A percentile compares a stretch with the other conserved stretches of the same genome.
Conservation (phyloP, 1,140 invertebrate genomes). For the Drepana arcuata region DNA sequence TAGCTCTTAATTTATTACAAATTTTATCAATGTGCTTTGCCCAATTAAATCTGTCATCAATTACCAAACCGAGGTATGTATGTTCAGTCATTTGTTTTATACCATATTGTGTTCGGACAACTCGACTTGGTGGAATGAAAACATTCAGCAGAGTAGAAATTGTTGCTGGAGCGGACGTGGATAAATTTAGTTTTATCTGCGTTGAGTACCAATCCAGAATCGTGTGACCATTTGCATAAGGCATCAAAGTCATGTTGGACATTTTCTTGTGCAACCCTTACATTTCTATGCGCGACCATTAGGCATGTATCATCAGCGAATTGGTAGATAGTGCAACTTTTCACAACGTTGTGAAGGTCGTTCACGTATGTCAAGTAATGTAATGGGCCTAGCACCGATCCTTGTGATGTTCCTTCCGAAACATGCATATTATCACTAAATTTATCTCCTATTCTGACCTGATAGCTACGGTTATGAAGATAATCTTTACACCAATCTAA, state of each 20-base stretch:
- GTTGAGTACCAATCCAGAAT: constrained; percentile 14
- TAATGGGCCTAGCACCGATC: constrained; percentile 15
- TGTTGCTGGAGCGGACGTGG: constrained; percentile 13
- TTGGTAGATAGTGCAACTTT: constrained; percentile 12
- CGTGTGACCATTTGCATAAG: constrained; percentile 20
- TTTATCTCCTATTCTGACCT: constrained; percentile 4
- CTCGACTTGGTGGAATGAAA: constrained; percentile 5
- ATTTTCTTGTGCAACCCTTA: background rate
- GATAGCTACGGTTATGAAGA: constrained; percentile 2
- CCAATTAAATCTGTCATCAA: constrained; percentile 16
- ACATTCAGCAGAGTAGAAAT: constrained; percentile 4
- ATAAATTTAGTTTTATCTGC: constrained; percentile 14
- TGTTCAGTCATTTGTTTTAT: constrained; percentile 9
- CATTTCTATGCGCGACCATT: constrained; percentile 4
- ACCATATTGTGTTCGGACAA: background rate
- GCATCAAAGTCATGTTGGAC: constrained; percentile 12
- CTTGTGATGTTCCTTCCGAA: constrained; percentile 14
- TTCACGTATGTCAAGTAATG: constrained; percentile 17
- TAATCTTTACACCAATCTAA: constrained; percentile 5
- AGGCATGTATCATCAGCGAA: constrained; percentile 23
- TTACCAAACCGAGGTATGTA: constrained; percentile 10
- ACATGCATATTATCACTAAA: constrained; percentile 5
- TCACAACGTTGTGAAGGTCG: constrained; percentile 1
- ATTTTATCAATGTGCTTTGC: constrained; percentile 10
- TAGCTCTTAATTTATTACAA: constrained; percentile 12